Conservation (phyloP, 2,797 vertebrate genomes). For the Gallirallus australis region DNA sequence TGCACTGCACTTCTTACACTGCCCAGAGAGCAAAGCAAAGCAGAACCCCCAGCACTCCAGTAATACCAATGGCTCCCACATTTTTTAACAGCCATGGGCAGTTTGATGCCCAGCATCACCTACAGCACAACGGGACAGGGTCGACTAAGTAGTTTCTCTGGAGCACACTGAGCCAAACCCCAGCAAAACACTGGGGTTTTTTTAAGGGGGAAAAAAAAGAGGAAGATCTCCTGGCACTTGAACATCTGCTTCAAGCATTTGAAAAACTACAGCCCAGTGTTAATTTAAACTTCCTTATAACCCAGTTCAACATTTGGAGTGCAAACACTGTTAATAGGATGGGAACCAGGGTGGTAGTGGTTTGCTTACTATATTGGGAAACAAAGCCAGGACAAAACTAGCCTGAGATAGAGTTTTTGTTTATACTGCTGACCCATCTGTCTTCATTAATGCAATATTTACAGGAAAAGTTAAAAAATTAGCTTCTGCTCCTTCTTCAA, state of each 20-base stretch:
- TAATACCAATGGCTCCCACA: fast-evolving
- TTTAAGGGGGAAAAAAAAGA: fast-evolving
- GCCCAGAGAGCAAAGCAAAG: not conserved
- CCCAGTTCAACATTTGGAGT: conserved; percentile 73
- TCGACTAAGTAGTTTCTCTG: not conserved
- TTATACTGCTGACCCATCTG: conserved; percentile 76
- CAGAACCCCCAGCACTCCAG: not conserved
- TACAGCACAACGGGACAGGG: not conserved
- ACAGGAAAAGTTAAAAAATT: conserved; percentile 69
- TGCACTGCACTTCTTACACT: not conserved
- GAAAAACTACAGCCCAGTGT: conserved; percentile 74
- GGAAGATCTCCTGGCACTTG: conserved; percentile 60
- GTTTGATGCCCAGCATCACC: not conserved
- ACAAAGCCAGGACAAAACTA: conserved; percentile 80
- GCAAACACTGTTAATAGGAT: conserved; percentile 74
- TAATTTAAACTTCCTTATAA: conserved; percentile 80
- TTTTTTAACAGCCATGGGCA: not conserved
- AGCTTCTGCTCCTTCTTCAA: conserved; percentile 59
- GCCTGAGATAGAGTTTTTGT: conserved; percentile 74
- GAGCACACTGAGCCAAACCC: not conserved
- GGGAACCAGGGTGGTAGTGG: conserved; percentile 53
- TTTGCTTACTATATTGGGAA: conserved; percentile 82
- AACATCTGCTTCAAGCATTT: conserved; percentile 77
- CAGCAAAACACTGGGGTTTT: not conserved
- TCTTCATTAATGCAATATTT: conserved; percentile 90